Evolutionary conservation across 2,113 vertebrate genomes (phyloP).

Genomic region (Protomyctophum bolini): DNA sequence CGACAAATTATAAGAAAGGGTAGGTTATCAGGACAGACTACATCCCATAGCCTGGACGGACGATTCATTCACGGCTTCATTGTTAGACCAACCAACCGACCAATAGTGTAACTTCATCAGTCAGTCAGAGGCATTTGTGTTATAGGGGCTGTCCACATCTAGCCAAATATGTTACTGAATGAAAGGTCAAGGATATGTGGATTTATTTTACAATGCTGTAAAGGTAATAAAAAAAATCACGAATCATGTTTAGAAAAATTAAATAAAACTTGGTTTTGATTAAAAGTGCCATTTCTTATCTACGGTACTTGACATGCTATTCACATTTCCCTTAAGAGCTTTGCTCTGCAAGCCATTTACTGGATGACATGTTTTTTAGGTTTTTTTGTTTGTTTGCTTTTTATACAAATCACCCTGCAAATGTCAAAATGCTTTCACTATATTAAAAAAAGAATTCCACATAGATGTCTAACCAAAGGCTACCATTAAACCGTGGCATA

Average conservation of each 20-base stretch:
- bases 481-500: slow-evolving; percentile 12
- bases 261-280: slow-evolving; percentile 45
- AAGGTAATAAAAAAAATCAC: slow-evolving; percentile 54
- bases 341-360: slow-evolving; percentile 17
- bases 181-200: slow-evolving; percentile 25
- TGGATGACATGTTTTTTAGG: slow-evolving; percentile 22
- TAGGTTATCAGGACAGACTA: no score
- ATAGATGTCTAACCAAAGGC: slow-evolving; percentile 29
- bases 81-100: no score
- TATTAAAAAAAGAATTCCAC: slow-evolving; percentile 9
- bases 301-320: slow-evolving; percentile 39
- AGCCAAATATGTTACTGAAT: slow-evolving; percentile 7
- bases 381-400: background rate
- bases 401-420: slow-evolving; percentile 42
- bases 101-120: no score
- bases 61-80: no score
- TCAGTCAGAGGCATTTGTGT: no score
- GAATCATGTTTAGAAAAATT: slow-evolving; percentile 50
- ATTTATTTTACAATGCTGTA: slow-evolving; percentile 66
- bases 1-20: no score
- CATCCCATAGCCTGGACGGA: no score
- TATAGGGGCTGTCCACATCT: no score
- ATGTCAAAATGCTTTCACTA: slow-evolving; percentile 18
- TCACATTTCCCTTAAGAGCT: slow-evolving; percentile 42
- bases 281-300: slow-evolving; percentile 38